Evolutionary conservation across 2,797 vertebrate genomes (phyloP), one percentile per base, ranked within the genome.

Genomic region (Pseudomugil gertrudae): DNA sequence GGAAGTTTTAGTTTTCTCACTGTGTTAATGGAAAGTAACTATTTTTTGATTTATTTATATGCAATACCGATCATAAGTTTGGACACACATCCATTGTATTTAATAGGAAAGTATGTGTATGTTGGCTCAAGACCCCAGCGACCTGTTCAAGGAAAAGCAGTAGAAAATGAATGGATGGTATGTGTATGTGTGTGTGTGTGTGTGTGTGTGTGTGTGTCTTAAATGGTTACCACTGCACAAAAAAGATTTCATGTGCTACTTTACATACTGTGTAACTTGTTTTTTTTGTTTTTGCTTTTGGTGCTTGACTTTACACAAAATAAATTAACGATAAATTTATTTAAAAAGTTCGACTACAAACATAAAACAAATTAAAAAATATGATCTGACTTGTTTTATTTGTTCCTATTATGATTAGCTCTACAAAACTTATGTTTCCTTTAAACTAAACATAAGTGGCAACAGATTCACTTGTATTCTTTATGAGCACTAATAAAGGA

Each of bases 1-100:
- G 61, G 36, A 66, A 70, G 52, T 78, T 66, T 74, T n/a, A 5
- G 13, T 2, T 38, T 79, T 57, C 29, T 51, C 5, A 62, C 35
- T 68, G 55, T 21, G 73, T 63, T 36, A 53, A 52, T 19, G 6
- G n/a, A 23, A 68, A 57, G 43, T 6, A 6, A 30, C 29, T 30
- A 30, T 30, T 30, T 6, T 30, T 6, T 3, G 29, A 30, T 30
- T 32, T 32, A 32, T 32, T 32, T 9, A 32, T 32, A 9, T 32
- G 8, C 32, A 9, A 32, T 32, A 9, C 32, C 32, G 8, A 32
- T 32, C 32, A 32, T 4, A 32, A 5, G 32, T 32, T 32, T 32
- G 32, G 32, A 9, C 32, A 9, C 32, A 32, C 8, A 5, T 32
- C 8, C 32, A 1, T 32, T 32, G 8, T 32, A 32, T 32, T 32